Evolutionary conservation across 2,888 invertebrate species (phyloP), one percentile per base, ranked within the genome.

Genomic region (Gandaritis pyraliata): DNA sequence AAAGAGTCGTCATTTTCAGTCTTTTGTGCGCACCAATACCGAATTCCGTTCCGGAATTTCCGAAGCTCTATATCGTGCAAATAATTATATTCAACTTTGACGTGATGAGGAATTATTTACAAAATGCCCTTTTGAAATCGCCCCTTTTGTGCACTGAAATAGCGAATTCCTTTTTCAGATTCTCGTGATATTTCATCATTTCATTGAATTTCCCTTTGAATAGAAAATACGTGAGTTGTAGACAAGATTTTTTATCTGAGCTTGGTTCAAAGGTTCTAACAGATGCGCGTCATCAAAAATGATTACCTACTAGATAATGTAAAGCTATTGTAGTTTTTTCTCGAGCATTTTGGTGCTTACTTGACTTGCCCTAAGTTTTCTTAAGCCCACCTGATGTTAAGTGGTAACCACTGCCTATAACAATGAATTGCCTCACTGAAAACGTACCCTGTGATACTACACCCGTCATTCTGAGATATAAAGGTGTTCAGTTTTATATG

Each of bases 1-100:
- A 12, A 5, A 8, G 23, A 30, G 15, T 16, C 7, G 16, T 36
- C 16, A 12, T 54, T 45, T 13, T 4, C 11, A 51, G 18, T 4
- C 38, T 56, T 48, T 56, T 48, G 48, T 41, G 41, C 16, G 12
- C 12, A 56, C 2, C 16, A n/a, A 36, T 36, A 39, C 15, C 6
- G 39, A n/a, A 39, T 48, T 46, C 16, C 46, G 10, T 16, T 41
- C 48, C 48, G 46, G 33, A 23, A 18, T 30, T 48, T 16, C 56
- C 15, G 16, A 48, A 30, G 36, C 13, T 33, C 1, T 15, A 49
- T 49, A 49, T 56, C 49, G 48, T 33, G 56, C 33, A 41, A 56
- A 58, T 53, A 33, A 33, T 53, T 29, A 13, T 39, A 47, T 47
- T 46, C 41, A 5, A 38, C 30, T 56, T 41, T 56, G 48, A 41